Base-by-base conservation (phyloP, 2,888 invertebrate species). In the Ennomos erosarius region DNA sequence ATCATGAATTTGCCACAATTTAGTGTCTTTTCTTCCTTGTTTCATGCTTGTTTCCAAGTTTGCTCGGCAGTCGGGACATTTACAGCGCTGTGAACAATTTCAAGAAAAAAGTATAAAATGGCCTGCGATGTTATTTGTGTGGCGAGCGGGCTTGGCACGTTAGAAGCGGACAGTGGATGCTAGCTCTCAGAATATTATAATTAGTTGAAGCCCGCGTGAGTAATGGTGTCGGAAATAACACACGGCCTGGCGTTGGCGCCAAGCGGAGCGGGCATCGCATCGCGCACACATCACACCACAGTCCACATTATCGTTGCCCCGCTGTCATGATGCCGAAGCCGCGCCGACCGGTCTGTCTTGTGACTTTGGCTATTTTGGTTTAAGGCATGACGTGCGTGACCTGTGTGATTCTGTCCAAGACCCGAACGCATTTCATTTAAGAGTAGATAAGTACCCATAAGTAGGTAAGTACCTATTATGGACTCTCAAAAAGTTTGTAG, bases 151-250 rank as follows among this genome's bases (percentile, higher is more conserved):
- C 68, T 67, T 73, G 71, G 76, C 75, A 75, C 69, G 71, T 75
- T 74, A 75, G 69, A 75, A 79, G 78, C 82, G 82, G 82, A 82
- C 82, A 81, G 79, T 77, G 76, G 81, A 81, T 81, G 81, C 78
- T 82, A 81, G 85, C 85, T 82, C 83, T 80, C 82, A 75, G 82
- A 82, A 84, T 90, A 88, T 90, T 91, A 91, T 89, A 91, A 92
- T 92, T 92, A 92, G 90, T 88, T 75, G 84, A 84, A 83, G 88
- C 84, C 76, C 78, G 83, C 79, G 88, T 92, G 91, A 91, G 90
- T 90, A 90, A 91, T 90, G 88, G 86, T 81, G 87, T 91, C 86
- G 82, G 89, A 92, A 92, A 92, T 92, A 91, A 85, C 88, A 83
- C 81, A 78, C 84, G 80, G 78, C 75, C 81, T 6, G 79, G 83